Evolutionary conservation across 2,888 invertebrate species (phyloP), one percentile per base, ranked within the genome.

Genomic region (Drosophila prolongata): DNA sequence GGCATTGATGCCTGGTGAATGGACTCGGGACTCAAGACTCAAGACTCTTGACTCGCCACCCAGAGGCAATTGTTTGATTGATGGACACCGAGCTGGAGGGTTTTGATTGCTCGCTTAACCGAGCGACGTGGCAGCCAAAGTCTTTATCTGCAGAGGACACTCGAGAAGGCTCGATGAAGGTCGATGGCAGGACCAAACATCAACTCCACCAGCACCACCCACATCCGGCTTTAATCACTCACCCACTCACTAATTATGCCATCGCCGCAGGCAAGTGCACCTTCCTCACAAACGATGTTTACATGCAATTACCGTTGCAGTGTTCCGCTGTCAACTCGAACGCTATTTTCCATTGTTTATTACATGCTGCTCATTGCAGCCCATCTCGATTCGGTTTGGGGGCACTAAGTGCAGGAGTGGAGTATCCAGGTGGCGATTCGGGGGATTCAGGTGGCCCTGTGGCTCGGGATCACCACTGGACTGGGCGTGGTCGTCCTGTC

Each of bases 281-380:
- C n/a, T 14, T n/a, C 40, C 62, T 59, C 76, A 67, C 77, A 78
- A 77, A 75, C 72, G 62, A 71, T 83, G 86, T 83, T 83, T 83
- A 83, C 86, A 80, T 80, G 82, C 82, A 85, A 85, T 83, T 85
- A 83, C 86, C 77, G 83, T 80, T 78, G 80, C 74, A 85, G 78
- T 80, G 80, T 82, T 76, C 56, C 77, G 74, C 79, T 85, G 85
- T 76, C 81, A 85, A 79, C 85, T 79, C 72, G 76, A 76, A 76
- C 69, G 78, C 70, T 76, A 76, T 75, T 84, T 60, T 65, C 73
- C 78, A 81, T 82, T 82, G 82, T 82, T 82, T 82, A 82, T 82
- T 82, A 73, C 76, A 65, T 56, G 76, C 2, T 27, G 49, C 38
- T 16, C 56, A n/a, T n/a, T n/a, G 37, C 56, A 16, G 30, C 46